These are phyloP conservation scores for Dyspetes luteomarginatus DNA, from an alignment of 2,888 invertebrate species.

Conservation along the genomic window DNA sequence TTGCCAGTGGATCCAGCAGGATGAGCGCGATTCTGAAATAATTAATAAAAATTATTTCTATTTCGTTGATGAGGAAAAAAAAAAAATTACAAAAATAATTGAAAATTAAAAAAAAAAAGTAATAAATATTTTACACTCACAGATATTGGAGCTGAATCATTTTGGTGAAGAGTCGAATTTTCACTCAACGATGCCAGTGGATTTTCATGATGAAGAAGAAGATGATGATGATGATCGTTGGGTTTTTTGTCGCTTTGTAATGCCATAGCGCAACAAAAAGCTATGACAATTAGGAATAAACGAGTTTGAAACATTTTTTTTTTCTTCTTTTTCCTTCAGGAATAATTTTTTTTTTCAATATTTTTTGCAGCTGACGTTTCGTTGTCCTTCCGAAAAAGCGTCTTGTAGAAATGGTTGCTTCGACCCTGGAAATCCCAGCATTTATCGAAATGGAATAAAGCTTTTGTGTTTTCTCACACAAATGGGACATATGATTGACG, in stretches of 20 bases:
- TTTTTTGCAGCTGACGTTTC: not conserved
- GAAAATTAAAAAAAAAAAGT: no score
- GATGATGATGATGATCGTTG: constrained; percentile 17
- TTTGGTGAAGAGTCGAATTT: constrained; percentile 6
- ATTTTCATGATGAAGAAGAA: constrained; percentile 1
- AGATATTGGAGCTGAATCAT: not conserved
- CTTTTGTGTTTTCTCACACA: not conserved
- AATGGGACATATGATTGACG: constrained; percentile 9
- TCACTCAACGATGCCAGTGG: not conserved
- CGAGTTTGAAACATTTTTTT: constrained; percentile 23
- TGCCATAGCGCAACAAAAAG: constrained; percentile 1
- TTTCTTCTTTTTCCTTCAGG: not conserved
- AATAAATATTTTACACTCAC: not conserved
- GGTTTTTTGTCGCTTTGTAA: constrained; percentile 5
- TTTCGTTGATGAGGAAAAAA: not conserved
- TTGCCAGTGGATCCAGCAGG: not conserved
- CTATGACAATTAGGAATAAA: not conserved
- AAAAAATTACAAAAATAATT: not conserved
- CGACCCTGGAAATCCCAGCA: not conserved
- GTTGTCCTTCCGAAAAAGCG: not conserved
- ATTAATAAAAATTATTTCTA: not conserved
- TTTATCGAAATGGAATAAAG: constrained; percentile 14
- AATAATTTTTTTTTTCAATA: not conserved
- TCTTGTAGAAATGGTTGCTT: not conserved
- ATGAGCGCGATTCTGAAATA: not conserved